Evolutionary conservation across 1,140 invertebrate species (phyloP).

Genomic region (Hypsibius dujardini): DNA sequence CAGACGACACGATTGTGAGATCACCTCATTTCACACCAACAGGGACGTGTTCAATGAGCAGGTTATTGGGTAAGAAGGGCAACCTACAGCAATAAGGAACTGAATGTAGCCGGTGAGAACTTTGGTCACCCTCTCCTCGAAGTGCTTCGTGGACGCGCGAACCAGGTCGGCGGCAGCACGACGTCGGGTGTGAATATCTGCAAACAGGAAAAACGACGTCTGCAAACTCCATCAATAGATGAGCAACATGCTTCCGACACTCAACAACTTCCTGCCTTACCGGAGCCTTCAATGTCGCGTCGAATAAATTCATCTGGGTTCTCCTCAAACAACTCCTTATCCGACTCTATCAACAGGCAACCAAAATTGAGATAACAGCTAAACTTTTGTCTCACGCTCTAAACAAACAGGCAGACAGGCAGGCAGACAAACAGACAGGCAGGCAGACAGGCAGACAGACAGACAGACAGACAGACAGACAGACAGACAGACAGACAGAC

Average conservation of each 20-base stretch:
- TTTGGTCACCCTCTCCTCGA: conserved; percentile 74
- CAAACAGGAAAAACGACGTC: no score
- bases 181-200: conserved; percentile 78
- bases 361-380: no score
- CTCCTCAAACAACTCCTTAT: conserved; percentile 89
- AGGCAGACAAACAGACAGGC: no score
- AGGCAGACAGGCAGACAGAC: no score
- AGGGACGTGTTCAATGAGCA: conserved; percentile 11
- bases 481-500: no score
- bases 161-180: conserved; percentile 89
- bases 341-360: conserved; percentile 50
- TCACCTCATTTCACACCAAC: no score
- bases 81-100: conserved; percentile 36
- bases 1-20: no score
- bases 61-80: neutral
- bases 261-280: conserved; percentile 26
- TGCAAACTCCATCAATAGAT: no score
- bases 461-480: no score
- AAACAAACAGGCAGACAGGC: no score
- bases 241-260: no score
- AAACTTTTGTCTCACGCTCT: no score
- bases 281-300: conserved; percentile 88
- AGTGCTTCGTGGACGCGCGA: conserved; percentile 63
- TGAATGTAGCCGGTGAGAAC: conserved; percentile 73
- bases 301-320: conserved; percentile 95